A percentile compares a stretch with the other conserved stretches of the same genome.
Evolutionary conservation across 1,140 invertebrate species (phyloP).

Genomic region (Charaxes varanes): DNA sequence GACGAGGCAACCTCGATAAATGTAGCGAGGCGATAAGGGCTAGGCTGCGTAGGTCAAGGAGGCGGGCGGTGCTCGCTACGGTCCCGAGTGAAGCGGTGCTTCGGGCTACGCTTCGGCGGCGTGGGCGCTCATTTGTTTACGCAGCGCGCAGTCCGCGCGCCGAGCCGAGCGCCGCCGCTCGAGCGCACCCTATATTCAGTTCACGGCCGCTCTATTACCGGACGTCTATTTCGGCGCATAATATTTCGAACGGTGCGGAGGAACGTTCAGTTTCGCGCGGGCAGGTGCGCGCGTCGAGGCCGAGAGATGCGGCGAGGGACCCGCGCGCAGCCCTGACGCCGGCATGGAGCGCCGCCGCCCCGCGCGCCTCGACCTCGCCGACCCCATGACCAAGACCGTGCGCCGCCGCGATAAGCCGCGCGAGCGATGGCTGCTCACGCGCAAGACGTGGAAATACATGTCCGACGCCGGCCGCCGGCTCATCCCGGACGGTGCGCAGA

Average conservation of each 20-base stretch:
- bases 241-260: slow-evolving; percentile 56
- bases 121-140: slow-evolving; percentile 52
- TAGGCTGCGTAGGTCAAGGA: slow-evolving; percentile 41
- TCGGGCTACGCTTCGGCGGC: slow-evolving; percentile 30
- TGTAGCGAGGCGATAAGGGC: background rate
- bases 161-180: slow-evolving; percentile 45
- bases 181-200: slow-evolving; percentile 61
- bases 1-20: no score
- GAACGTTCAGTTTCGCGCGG: slow-evolving; percentile 58
- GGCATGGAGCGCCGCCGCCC: slow-evolving; percentile 63
- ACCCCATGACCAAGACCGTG: slow-evolving; percentile 72
- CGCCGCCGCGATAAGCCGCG: slow-evolving; percentile 76
- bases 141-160: slow-evolving; percentile 49
- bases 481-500: slow-evolving; percentile 84
- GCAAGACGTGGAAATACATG: slow-evolving; percentile 94
- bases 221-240: slow-evolving; percentile 69
- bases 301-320: slow-evolving; percentile 40
- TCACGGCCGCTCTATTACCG: slow-evolving; percentile 68
- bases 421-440: slow-evolving; percentile 89
- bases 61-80: slow-evolving; percentile 7
- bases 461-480: slow-evolving; percentile 89
- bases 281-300: slow-evolving; percentile 58
- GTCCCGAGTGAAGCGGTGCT: slow-evolving; percentile 2
- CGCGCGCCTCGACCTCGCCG: slow-evolving; percentile 39
- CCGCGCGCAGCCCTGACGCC: slow-evolving; percentile 36